These are phyloP conservation scores for Otus scops DNA, from an alignment of 2,797 vertebrate species.

Conservation along the genomic window DNA sequence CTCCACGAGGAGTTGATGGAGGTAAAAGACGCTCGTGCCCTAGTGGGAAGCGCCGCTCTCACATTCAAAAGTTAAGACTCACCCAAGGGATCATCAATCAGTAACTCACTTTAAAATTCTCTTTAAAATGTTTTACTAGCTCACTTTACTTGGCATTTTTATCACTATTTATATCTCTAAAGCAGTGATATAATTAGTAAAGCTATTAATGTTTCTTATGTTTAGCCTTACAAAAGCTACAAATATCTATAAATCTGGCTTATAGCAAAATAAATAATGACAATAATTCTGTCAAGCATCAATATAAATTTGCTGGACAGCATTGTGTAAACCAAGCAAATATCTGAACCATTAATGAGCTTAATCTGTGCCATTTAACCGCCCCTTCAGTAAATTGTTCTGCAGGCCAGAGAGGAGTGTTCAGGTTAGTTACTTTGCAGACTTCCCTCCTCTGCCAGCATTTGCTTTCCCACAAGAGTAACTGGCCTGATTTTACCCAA, in stretches of 20 bases:
- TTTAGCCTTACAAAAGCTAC: constrained; percentile 68
- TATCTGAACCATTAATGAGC: constrained; percentile 54
- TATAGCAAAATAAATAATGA: constrained; percentile 74
- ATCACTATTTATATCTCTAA: constrained; percentile 73
- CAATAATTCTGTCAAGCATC: constrained; percentile 70
- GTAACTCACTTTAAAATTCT: constrained; percentile 72
- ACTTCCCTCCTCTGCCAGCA: not conserved
- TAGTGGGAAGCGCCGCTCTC: constrained; percentile 1
- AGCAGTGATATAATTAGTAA: constrained; percentile 77
- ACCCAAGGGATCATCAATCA: constrained; percentile 68
- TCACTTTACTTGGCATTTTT: constrained; percentile 76
- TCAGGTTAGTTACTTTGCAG: not conserved
- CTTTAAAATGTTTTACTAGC: constrained; percentile 74
- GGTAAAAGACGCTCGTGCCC: not conserved
- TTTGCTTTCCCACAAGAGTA: not conserved
- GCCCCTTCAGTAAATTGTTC: constrained; percentile 28
- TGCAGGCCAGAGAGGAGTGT: not conserved
- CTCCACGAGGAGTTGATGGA: not conserved
- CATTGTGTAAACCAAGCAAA: constrained; percentile 62
- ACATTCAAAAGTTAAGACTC: constrained; percentile 42
- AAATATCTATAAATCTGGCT: constrained; percentile 74
- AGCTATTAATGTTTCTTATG: constrained; percentile 77
- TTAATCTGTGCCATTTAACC: constrained; percentile 56
- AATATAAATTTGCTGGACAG: constrained; percentile 61
- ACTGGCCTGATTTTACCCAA: not conserved